Evolutionary conservation across 2,113 vertebrate species (phyloP).

Genomic region (Pavo muticus): DNA sequence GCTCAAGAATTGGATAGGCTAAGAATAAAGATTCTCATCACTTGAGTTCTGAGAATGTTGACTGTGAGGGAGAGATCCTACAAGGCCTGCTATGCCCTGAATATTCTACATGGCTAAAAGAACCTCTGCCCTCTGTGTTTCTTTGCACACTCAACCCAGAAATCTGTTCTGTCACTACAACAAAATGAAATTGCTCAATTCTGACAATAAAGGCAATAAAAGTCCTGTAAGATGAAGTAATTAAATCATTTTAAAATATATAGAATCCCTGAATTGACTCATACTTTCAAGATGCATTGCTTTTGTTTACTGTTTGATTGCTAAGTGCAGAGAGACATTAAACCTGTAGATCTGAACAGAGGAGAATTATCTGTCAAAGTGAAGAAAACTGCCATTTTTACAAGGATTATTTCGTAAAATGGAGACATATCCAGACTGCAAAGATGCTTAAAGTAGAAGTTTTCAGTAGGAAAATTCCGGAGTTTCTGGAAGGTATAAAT

Average conservation of each 20-base stretch:
- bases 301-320: not conserved
- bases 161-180: not conserved
- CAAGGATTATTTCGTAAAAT: not conserved
- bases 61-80: not conserved
- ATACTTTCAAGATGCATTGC: not conserved
- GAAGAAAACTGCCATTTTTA: not conserved
- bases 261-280: not conserved
- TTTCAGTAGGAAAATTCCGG: not conserved
- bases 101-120: not conserved
- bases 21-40: not conserved
- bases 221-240: not conserved
- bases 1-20: not conserved
- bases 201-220: not conserved
- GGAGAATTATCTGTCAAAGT: not conserved
- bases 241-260: not conserved
- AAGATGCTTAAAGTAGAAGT: not conserved
- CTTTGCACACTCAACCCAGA: not conserved
- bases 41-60: not conserved
- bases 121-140: not conserved
- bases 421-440: not conserved
- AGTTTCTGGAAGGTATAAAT: not conserved
- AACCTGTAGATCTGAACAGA: not conserved
- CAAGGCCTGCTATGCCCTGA: not conserved
- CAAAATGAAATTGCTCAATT: not conserved
- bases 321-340: not conserved